A percentile compares a stretch with the other conserved stretches of the same genome.
These are phyloP conservation scores for Schrankia costaestrigalis DNA, from an alignment of 2,888 invertebrate genomes.

Conservation along the genomic window DNA sequence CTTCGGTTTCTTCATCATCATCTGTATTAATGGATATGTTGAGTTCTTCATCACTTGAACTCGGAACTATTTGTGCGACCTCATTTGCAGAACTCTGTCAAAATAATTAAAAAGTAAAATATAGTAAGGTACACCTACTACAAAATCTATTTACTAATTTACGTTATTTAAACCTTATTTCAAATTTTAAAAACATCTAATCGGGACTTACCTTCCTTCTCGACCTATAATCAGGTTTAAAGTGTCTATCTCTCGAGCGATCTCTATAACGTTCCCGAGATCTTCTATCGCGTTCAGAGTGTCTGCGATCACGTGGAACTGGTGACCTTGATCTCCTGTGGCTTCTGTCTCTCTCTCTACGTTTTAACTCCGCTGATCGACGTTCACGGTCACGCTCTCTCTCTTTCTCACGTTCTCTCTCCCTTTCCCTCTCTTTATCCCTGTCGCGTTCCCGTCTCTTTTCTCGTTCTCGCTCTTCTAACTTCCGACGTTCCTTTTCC, in stretches of 20 bases:
- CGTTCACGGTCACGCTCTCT: slow-evolving; percentile 30
- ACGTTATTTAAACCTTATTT: neutral
- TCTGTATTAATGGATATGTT: slow-evolving; percentile 88
- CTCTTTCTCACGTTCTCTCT: slow-evolving; percentile 41
- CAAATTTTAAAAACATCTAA: neutral
- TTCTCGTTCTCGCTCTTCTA: slow-evolving; percentile 36
- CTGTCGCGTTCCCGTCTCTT: slow-evolving; percentile 35
- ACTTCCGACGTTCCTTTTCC: slow-evolving; percentile 47
- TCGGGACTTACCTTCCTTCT: slow-evolving; percentile 20
- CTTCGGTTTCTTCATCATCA: slow-evolving; percentile 95
- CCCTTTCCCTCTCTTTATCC: slow-evolving; percentile 43
- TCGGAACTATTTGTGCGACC: slow-evolving; percentile 85
- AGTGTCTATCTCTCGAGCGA: slow-evolving; percentile 51
- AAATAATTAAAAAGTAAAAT: too few species aligned
- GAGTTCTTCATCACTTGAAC: slow-evolving; percentile 86
- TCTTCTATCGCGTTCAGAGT: slow-evolving; percentile 30
- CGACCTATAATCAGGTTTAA: slow-evolving; percentile 42
- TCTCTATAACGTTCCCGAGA: slow-evolving; percentile 39
- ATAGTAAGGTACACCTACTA: too few species aligned
- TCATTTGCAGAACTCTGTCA: slow-evolving; percentile 87
- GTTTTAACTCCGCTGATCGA: slow-evolving; percentile 23
- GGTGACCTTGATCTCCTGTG: slow-evolving; percentile 35
- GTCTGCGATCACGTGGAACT: slow-evolving; percentile 28
- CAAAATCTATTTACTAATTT: neutral
- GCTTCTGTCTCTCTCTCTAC: slow-evolving; percentile 39